Evolutionary conservation across 2,888 invertebrate species (phyloP), one percentile per base, ranked within the genome.

Genomic region (Scaptomyza tumidula): DNA sequence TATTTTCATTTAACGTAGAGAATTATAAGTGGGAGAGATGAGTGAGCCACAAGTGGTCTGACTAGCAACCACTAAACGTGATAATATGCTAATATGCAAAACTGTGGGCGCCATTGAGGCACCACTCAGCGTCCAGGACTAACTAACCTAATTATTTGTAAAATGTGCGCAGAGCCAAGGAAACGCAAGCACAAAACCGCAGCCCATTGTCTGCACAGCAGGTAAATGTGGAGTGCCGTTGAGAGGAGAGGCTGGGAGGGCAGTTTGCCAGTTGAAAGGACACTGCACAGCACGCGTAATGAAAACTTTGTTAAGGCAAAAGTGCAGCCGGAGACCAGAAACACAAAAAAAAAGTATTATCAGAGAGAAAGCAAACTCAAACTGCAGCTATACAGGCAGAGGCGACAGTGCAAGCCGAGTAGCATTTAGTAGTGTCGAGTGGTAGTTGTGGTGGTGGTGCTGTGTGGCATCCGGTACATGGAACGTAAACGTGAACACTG

Each of bases 121-220:
- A 48, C 52, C 75, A 78, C 69, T 59, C 75, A 68, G 46, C 62
- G 53, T 66, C 75, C 53, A 43, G 46, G 66, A 73, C 88, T 83
- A 88, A 88, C 82, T 83, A 83, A 83, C 80, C 82, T 88, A 88
- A 83, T 83, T 83, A 83, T 74, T 88, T 83, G 78, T 64, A 61
- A 86, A 86, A 80, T 78, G 78, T 60, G 62, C 61, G 60, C 61
- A 50, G 35, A 5, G 11, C 35, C 3, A 44, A 43, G 52, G 54
- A 54, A 57, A 46, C 52, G 55, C 46, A 53, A 69, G 61, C 62
- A 63, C 48, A 65, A 73, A 71, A 71, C 86, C 88, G 62, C 83
- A 69, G 63, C 49, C 77, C 80, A 81, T 87, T 85, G 88, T 85
- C 76, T 64, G 52, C 53, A 31, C 62, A 53, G 67, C 88, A 87